These are phyloP conservation scores for Diachasma alloeum DNA, from an alignment of 1,140 invertebrate genomes.

Conservation along the genomic window DNA sequence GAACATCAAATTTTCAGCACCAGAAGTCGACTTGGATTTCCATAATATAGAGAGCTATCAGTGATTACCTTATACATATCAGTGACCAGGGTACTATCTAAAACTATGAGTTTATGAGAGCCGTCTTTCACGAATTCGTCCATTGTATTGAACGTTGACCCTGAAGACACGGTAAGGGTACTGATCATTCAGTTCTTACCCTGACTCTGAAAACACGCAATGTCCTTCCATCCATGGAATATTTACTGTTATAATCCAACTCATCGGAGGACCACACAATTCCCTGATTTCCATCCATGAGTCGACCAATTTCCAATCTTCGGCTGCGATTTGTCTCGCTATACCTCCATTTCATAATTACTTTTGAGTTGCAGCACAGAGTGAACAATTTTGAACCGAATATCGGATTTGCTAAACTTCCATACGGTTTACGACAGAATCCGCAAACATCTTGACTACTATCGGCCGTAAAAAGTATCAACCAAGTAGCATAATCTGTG, in stretches of 20 bases:
- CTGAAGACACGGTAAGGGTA: not conserved
- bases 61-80: too few relatives aligned
- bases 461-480: conserved; percentile 36
- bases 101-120: not conserved
- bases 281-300: conserved; percentile 32
- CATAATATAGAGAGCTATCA: too few relatives aligned
- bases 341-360: conserved; percentile 20
- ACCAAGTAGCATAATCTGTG: conserved; percentile 19
- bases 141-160: not conserved
- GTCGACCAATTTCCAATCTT: conserved; percentile 2
- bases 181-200: conserved; percentile 24
- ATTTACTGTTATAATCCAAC: conserved; percentile 22
- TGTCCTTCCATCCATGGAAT: not conserved
- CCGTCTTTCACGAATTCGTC: not conserved
- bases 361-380: not conserved
- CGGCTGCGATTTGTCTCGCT: conserved; percentile 25
- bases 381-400: conserved; percentile 27
- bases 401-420: conserved; percentile 7
- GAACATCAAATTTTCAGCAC: not conserved
- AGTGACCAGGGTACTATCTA: not conserved
- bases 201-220: conserved; percentile 33
- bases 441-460: not conserved
- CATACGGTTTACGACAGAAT: conserved; percentile 1
- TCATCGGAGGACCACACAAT: not conserved
- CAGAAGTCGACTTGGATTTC: too few relatives aligned